phyloP scores from a whole-genome alignment of 1,140 invertebrate genomes.

The Euura lappo region DNA sequence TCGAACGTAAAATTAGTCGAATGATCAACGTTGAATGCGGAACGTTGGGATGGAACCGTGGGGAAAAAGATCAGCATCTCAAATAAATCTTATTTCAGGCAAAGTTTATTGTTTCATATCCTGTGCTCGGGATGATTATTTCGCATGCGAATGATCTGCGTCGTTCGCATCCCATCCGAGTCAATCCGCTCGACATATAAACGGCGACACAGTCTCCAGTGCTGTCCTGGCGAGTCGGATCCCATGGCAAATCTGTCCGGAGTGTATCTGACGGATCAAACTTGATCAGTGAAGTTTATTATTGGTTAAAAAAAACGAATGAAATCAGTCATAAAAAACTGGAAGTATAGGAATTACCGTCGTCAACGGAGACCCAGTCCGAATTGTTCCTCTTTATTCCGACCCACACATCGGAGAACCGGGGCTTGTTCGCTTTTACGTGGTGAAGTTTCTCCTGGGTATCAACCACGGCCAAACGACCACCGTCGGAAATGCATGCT shows the following conservation, averaged over 20 bases:
- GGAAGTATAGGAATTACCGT: neutral
- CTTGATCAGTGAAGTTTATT: neutral
- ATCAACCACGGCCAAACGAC: neutral
- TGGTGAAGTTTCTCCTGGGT: neutral
- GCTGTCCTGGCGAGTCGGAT: neutral
- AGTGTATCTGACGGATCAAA: neutral
- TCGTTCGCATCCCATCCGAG: neutral
- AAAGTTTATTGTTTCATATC: too few relatives aligned
- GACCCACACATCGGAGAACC: neutral
- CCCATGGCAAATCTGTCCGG: neutral
- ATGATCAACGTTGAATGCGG: too few relatives aligned
- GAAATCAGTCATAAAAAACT: too few relatives aligned
- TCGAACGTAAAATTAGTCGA: too few relatives aligned
- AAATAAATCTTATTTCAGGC: too few relatives aligned
- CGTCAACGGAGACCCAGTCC: neutral
- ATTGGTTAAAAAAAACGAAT: too few relatives aligned
- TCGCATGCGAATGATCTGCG: neutral
- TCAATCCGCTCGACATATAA: neutral
- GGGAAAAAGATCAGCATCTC: too few relatives aligned
- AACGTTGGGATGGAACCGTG: too few relatives aligned
- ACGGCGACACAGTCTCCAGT: neutral
- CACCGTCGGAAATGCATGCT: neutral
- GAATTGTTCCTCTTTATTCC: neutral
- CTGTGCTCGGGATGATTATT: neutral
- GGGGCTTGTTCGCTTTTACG: neutral